Conservation (phyloP, 2,113 vertebrate species). For the Chamaetylas fuelleborni region DNA sequence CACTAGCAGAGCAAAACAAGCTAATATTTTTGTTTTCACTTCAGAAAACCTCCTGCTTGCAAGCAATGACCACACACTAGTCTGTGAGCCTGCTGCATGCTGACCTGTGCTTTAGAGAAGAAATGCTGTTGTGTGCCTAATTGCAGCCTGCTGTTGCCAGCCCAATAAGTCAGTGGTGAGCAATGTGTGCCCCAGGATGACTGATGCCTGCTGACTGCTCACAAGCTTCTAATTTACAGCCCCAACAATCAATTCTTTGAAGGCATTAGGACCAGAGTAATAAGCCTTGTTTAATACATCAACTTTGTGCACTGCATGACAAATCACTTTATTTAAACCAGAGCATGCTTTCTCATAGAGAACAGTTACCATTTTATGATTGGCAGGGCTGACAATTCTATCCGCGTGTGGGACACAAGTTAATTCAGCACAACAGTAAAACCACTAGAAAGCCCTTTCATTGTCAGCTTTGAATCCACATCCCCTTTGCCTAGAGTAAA, state of each 20-base stretch:
- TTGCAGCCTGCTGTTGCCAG: neutral
- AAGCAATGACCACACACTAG: slow-evolving; percentile 1
- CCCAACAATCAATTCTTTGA: neutral
- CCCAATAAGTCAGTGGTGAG: neutral
- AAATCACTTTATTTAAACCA: neutral
- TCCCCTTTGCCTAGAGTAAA: neutral
- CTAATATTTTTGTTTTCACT: neutral
- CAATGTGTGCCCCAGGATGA: neutral
- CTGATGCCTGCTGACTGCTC: slow-evolving; percentile 1
- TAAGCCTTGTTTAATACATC: neutral
- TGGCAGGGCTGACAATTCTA: neutral
- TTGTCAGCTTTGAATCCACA: neutral
- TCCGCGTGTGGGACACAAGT: neutral
- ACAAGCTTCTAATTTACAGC: slow-evolving; percentile 14
- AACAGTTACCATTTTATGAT: neutral
- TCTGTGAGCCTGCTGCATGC: neutral
- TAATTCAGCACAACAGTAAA: neutral
- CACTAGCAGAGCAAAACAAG: neutral
- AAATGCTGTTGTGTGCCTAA: neutral
- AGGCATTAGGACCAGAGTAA: neutral
- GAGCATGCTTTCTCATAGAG: neutral
- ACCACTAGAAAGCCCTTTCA: neutral
- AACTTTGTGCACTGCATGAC: neutral
- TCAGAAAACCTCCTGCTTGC: neutral
- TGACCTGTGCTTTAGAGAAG: slow-evolving; percentile 2